These are phyloP conservation scores for Sebastes nivosus DNA, from an alignment of 2,797 vertebrate species.

Conservation along the genomic window DNA sequence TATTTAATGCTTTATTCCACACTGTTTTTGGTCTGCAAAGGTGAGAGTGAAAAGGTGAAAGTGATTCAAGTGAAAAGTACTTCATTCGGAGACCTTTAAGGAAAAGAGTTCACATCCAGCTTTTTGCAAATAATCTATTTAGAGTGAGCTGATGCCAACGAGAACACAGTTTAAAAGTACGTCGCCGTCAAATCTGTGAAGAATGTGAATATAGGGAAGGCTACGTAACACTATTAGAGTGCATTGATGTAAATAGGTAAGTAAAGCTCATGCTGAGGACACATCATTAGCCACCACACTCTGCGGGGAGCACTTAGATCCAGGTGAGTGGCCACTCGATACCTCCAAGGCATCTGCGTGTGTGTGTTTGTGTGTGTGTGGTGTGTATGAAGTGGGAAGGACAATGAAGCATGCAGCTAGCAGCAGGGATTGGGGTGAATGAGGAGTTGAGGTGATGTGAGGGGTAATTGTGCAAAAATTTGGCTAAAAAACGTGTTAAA, in stretches of 20 bases:
- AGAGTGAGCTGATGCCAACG: not conserved
- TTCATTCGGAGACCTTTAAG: not conserved
- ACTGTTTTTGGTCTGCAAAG: slow-evolving; percentile 3
- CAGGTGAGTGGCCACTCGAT: slow-evolving; percentile 79
- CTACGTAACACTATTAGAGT: slow-evolving; percentile 42
- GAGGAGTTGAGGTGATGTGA: slow-evolving; percentile 56
- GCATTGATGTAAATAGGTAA: slow-evolving; percentile 80
- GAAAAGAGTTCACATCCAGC: not conserved
- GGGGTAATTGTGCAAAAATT: slow-evolving; percentile 53
- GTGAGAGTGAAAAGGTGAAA: not conserved
- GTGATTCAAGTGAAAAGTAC: not conserved
- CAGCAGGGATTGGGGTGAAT: slow-evolving; percentile 66
- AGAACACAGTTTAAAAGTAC: not conserved
- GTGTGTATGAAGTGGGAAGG: slow-evolving; percentile 38
- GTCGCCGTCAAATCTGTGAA: slow-evolving; percentile 9
- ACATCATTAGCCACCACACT: slow-evolving; percentile 78
- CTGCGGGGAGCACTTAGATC: slow-evolving; percentile 76
- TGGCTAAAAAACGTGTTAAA: slow-evolving; percentile 22
- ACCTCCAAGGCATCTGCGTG: slow-evolving; percentile 65
- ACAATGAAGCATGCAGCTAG: slow-evolving; percentile 78
- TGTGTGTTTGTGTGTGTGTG: slow-evolving; percentile 9
- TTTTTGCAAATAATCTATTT: not conserved
- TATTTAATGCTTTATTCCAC: slow-evolving; percentile 17
- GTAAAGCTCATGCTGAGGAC: slow-evolving; percentile 81
- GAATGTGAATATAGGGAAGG: slow-evolving; percentile 23